Percentiles rank a stretch among this genome's conserved stretches.
Evolutionary conservation across 1,140 invertebrate species (phyloP).

Genomic region (Eriocheir sinensis): DNA sequence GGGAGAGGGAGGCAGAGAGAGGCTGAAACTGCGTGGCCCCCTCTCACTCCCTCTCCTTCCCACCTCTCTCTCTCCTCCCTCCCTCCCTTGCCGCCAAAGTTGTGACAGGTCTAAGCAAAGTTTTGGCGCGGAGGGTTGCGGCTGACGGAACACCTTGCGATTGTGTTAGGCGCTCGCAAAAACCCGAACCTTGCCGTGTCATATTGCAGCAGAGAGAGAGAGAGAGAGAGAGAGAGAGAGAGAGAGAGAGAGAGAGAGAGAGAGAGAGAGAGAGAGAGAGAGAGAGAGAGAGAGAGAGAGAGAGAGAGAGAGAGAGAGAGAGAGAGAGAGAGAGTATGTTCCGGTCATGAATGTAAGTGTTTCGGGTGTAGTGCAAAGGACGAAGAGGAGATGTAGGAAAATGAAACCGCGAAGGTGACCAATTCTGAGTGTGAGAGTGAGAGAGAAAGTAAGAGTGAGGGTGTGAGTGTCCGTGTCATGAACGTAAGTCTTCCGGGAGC

Average conservation of each 20-base stretch:
- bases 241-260: no score
- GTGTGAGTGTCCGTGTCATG: no score
- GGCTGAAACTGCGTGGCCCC: neutral
- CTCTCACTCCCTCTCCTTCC: neutral
- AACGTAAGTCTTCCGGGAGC: no score
- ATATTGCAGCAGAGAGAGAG: neutral
- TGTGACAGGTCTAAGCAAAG: neutral
- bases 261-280: conserved; percentile 38
- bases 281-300: neutral
- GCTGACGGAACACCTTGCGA: neutral
- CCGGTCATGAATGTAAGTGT: neutral
- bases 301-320: conserved; percentile 63
- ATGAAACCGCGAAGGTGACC: neutral
- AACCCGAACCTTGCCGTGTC: neutral
- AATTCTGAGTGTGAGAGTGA: no score
- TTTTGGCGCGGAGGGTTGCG: neutral
- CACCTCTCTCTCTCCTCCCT: neutral
- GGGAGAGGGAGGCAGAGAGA: conserved; percentile 48
- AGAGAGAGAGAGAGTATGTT: conserved; percentile 44
- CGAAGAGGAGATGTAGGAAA: conserved; percentile 13
- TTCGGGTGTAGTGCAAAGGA: no score
- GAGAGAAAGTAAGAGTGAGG: no score
- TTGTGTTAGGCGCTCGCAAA: neutral
- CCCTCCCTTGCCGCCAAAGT: no score
- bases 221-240: neutral